Percentiles rank a stretch among this genome's conserved stretches.
phyloP scores from a whole-genome alignment of 2,888 invertebrate species.

The Tenthredo notha region DNA sequence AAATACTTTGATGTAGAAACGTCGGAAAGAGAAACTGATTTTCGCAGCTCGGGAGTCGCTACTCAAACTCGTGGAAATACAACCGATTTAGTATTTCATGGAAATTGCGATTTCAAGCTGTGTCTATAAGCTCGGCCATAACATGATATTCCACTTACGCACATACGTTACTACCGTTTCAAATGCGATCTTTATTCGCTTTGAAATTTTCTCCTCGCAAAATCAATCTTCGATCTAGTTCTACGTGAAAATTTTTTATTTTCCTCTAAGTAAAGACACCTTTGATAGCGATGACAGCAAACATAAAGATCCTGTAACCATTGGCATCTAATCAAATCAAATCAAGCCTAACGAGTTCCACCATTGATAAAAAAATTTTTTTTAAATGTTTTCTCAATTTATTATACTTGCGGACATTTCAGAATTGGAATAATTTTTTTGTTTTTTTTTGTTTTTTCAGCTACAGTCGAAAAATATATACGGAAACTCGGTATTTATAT shows the following conservation, averaged over 20 bases:
- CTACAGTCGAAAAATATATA: not conserved
- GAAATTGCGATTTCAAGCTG: constrained; percentile 2
- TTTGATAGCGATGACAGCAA: not conserved
- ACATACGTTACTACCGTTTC: constrained; percentile 22
- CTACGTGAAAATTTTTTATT: not conserved
- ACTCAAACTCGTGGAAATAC: not conserved
- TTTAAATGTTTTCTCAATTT: not conserved
- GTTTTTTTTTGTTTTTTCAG: not conserved
- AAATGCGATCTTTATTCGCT: not conserved
- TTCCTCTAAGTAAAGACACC: not conserved
- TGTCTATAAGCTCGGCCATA: constrained; percentile 13
- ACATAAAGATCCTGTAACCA: not conserved
- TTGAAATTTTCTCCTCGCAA: constrained; percentile 9
- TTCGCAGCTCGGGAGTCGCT: not conserved
- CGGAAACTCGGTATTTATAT: not conserved
- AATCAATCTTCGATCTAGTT: not conserved
- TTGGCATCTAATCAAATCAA: not conserved
- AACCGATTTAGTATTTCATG: constrained; percentile 18
- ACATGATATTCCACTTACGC: constrained; percentile 19
- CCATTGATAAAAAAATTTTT: not conserved
- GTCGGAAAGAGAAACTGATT: not conserved
- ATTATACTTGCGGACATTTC: not conserved
- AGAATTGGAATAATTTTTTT: not conserved
- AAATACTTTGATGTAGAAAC: constrained; percentile 2
- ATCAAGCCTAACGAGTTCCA: not conserved